Evolutionary conservation across 2,888 invertebrate species (phyloP).

Genomic region (Proisotoma minuta): DNA sequence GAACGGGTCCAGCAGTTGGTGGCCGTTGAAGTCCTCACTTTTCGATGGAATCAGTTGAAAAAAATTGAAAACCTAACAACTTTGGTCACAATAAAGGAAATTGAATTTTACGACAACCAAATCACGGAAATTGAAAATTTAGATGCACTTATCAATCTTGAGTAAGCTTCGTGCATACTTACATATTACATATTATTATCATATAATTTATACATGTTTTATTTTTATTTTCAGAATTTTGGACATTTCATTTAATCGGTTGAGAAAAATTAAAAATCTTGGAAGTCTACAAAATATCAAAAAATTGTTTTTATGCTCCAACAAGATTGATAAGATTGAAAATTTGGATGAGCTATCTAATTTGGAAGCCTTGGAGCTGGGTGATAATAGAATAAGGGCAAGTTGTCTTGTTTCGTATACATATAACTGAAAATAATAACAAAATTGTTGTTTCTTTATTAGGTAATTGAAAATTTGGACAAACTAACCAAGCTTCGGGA

Average conservation of each 20-base stretch:
- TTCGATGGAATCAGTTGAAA: constrained; percentile 93
- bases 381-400: constrained; percentile 87
- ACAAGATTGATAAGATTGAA: constrained; percentile 80
- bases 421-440: too few species aligned
- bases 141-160: constrained; percentile 76
- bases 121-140: constrained; percentile 87
- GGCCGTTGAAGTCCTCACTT: constrained; percentile 71
- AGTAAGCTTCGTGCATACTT: constrained; percentile 60
- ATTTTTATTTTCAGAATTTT: constrained; percentile 62
- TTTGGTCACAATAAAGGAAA: constrained; percentile 70
- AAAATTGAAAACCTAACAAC: constrained; percentile 83
- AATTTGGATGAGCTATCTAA: constrained; percentile 75
- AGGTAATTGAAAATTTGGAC: constrained; percentile 82
- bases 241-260: constrained; percentile 92
- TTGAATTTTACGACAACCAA: constrained; percentile 97
- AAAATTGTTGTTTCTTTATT: constrained; percentile 46
- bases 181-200: not conserved
- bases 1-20: constrained; percentile 74
- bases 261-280: constrained; percentile 78
- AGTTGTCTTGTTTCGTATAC: constrained; percentile 47
- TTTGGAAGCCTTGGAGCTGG: constrained; percentile 81
- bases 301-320: constrained; percentile 83
- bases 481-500: constrained; percentile 68
- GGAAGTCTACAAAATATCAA: constrained; percentile 68
- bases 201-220: not conserved